Evolutionary conservation across 2,113 vertebrate genomes (phyloP).

Genomic region (human (Homo sapiens)): DNA sequence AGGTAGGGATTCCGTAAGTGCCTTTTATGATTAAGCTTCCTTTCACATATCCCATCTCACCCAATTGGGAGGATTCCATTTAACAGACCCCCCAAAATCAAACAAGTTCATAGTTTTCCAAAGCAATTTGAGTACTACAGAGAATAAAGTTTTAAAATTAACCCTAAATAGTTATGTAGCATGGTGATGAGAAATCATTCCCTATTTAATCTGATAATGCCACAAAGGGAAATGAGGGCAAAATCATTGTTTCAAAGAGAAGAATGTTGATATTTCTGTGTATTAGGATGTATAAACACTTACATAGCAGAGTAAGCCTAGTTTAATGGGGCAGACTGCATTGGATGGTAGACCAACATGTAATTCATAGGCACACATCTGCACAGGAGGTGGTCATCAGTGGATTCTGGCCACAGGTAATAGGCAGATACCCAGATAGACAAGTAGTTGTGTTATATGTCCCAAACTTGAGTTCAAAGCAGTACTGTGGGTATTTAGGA

Average conservation of each 20-base stretch:
- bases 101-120: neutral
- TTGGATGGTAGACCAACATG: neutral
- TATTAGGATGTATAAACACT: neutral
- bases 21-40: neutral
- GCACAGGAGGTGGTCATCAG: neutral
- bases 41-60: neutral
- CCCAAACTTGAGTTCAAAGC: neutral
- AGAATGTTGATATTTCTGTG: neutral
- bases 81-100: neutral
- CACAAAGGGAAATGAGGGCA: neutral
- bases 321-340: neutral
- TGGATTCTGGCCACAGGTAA: neutral
- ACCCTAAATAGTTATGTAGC: neutral
- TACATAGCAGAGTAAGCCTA: neutral
- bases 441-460: neutral
- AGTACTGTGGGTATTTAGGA: neutral
- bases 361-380: neutral
- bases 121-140: neutral
- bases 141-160: conserved; percentile 13
- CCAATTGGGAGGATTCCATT: neutral
- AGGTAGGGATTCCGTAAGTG: neutral
- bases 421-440: neutral
- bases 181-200: neutral
- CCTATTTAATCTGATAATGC: neutral
- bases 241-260: neutral